These are phyloP conservation scores for Coilia nasus DNA, from an alignment of 2,797 vertebrate species.

Conservation along the genomic window DNA sequence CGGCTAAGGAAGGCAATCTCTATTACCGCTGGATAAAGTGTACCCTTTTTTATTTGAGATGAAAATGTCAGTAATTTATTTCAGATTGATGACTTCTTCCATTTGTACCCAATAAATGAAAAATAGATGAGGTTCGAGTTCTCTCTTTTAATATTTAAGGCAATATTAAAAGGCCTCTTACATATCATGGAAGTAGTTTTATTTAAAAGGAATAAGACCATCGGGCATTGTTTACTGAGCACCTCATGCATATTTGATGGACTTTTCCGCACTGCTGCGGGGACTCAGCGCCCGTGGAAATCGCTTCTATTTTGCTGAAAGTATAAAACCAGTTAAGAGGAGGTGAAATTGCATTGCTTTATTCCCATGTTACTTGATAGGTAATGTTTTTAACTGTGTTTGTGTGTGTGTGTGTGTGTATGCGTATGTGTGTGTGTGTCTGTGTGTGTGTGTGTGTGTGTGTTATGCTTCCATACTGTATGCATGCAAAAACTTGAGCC, in stretches of 20 bases:
- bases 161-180: conserved; percentile 86
- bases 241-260: conserved; percentile 85
- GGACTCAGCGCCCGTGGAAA: conserved; percentile 80
- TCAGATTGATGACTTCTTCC: conserved; percentile 84
- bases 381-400: conserved; percentile 66
- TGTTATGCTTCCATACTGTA: not conserved
- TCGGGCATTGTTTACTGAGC: conserved; percentile 86
- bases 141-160: conserved; percentile 90
- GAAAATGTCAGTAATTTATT: conserved; percentile 89
- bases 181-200: conserved; percentile 84
- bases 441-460: not conserved
- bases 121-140: conserved; percentile 86
- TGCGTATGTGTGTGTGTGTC: conserved; percentile 41
- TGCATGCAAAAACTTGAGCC: not conserved
- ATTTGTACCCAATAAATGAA: conserved; percentile 86
- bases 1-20: conserved; percentile 78
- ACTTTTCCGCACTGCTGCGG: conserved; percentile 72
- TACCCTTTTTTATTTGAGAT: conserved; percentile 88
- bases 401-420: conserved; percentile 21
- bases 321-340: conserved; percentile 80
- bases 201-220: conserved; percentile 87
- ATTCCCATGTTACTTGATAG: conserved; percentile 71
- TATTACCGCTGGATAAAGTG: conserved; percentile 85
- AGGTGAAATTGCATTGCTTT: conserved; percentile 73
- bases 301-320: conserved; percentile 79